phyloP scores from a whole-genome alignment of 2,888 invertebrate genomes.

The Penaeus monodon region DNA sequence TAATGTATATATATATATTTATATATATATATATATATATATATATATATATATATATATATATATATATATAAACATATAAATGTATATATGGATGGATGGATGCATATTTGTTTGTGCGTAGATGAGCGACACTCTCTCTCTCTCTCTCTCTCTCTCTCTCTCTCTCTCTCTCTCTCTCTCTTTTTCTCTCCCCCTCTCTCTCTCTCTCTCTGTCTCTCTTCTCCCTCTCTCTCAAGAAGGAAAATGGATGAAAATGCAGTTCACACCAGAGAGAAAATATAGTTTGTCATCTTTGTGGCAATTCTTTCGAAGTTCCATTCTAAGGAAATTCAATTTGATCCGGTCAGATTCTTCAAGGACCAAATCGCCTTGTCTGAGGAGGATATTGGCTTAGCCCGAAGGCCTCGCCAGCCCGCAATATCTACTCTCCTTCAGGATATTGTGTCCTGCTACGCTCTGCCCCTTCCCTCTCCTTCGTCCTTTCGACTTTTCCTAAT shows the following conservation, averaged over 20 bases:
- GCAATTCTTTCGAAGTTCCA: neutral
- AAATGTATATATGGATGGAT: neutral
- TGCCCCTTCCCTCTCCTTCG: neutral
- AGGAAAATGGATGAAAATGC: neutral
- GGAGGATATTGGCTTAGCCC: slow-evolving; percentile 20
- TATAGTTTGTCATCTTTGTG: neutral
- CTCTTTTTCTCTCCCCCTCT: neutral
- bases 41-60: neutral
- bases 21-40: neutral
- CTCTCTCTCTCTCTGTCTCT: neutral
- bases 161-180: neutral
- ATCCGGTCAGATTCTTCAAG: slow-evolving; percentile 21
- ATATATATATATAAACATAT: neutral
- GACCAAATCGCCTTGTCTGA: neutral
- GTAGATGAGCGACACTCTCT: neutral
- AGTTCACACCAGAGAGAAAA: neutral
- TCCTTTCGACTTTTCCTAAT: neutral
- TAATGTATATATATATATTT: neutral
- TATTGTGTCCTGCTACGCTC: neutral
- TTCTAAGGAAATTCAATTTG: neutral
- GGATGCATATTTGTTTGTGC: neutral
- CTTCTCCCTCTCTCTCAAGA: slow-evolving; percentile 1
- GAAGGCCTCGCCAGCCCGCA: neutral
- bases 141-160: slow-evolving; percentile 1
- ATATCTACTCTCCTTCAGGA: slow-evolving; percentile 10